Conservation (phyloP, 2,113 vertebrate genomes). For the Taurulus bubalis region DNA sequence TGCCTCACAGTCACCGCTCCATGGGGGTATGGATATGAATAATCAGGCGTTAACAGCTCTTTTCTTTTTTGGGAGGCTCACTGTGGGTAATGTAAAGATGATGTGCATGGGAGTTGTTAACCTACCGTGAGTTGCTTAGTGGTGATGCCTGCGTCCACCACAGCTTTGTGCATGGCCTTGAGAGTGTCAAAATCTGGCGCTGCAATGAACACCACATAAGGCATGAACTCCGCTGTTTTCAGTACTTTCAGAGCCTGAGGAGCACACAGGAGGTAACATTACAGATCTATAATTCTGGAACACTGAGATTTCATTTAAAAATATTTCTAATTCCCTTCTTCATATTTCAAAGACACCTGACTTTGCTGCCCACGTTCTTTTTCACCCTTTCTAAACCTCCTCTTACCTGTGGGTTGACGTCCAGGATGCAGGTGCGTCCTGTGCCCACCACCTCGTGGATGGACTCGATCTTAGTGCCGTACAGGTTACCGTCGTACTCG, state of each 20-base stretch:
- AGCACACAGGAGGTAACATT: slow-evolving; percentile 14
- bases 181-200: slow-evolving; percentile 94
- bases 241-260: slow-evolving; percentile 94
- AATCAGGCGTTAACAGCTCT: background rate
- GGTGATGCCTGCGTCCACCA: slow-evolving; percentile 95
- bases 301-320: background rate
- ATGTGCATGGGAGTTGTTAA: background rate
- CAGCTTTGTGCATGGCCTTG: slow-evolving; percentile 95
- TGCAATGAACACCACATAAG: slow-evolving; percentile 96
- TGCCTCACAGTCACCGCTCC: background rate
- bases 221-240: slow-evolving; percentile 97
- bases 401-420: slow-evolving; percentile 95
- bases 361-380: background rate
- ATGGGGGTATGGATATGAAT: background rate
- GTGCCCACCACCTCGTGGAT: slow-evolving; percentile 94
- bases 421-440: slow-evolving; percentile 95
- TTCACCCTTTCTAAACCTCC: background rate
- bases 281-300: background rate
- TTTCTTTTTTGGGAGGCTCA: background rate
- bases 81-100: background rate
- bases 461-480: slow-evolving; percentile 97
- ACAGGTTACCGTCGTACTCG: slow-evolving; percentile 98
- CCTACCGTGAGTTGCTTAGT: slow-evolving; percentile 96
- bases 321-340: background rate
- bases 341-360: background rate